Base-by-base conservation (phyloP, 1,140 invertebrate genomes). In the Trinorchestia longiramus region DNA sequence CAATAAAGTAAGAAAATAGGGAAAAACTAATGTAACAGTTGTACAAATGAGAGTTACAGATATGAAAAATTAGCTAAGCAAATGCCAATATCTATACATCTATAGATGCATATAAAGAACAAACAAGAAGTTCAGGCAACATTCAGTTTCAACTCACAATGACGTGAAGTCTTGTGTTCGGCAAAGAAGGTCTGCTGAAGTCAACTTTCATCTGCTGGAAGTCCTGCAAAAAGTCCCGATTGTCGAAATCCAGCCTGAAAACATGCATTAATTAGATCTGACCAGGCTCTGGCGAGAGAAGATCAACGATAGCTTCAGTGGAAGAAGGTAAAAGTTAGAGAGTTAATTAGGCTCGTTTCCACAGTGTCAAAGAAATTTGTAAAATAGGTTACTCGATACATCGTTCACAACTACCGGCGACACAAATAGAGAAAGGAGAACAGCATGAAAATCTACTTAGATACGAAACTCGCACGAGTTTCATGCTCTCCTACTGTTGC, bases 101-200 rank as follows among this genome's bases (percentile, higher is more conserved):
- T 53, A 19, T 8, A 6, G 47, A 53, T 53, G 47, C 47, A n/a
- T n/a, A 53, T 6, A 19, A 19, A 6, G 47, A 19, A 19, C 47
- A 8, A 19, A 53, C 47, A 19, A 19, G 47, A 19, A 53, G 47
- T 19, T 53, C 19, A 53, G 19, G 6, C 15, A 36, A 28, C 28
- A 77, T 36, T 3, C 8, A 77, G 36, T 77, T 23, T 77, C 11
- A 77, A 94, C 92, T 94, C 92, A 94, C 92, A 45, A 94, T 94
- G 36, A 94, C 92, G 40, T 94, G 43, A 8, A 94, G 92, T 23
- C 11, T 94, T 43, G 92, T 94, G 92, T 44, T 94, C 36, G 92
- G 92, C 44, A 94, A 94, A 94, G 92, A 94, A 94, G 92, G 92
- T 94, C 92, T 45, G 92, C 92, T 94, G 92, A 94, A 94, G 92